A percentile compares a stretch with the other conserved stretches of the same genome.
These are phyloP conservation scores for Xiphophorus maculatus DNA, from an alignment of 2,113 vertebrate species.

Conservation along the genomic window DNA sequence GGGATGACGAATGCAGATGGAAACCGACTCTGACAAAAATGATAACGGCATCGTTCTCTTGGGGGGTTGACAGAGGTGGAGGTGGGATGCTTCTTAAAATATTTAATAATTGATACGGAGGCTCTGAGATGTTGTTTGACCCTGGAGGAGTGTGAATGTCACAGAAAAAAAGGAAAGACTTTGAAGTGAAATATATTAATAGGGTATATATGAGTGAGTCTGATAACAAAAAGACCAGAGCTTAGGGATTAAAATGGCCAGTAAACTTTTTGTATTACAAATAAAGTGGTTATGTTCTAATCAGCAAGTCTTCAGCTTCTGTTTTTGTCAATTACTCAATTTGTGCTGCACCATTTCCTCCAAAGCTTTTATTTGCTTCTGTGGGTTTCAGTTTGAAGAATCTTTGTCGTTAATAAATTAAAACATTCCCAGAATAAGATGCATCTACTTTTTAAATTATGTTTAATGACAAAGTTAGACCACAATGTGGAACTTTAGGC, in stretches of 20 bases:
- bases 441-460: too few relatives aligned
- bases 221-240: slow-evolving; percentile 54
- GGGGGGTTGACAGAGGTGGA: slow-evolving; percentile 82
- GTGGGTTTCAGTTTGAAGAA: too few relatives aligned
- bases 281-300: too few relatives aligned
- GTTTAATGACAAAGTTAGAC: too few relatives aligned
- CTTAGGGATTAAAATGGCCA: slow-evolving; percentile 81
- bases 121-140: slow-evolving; percentile 98
- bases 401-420: too few relatives aligned
- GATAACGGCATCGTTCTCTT: slow-evolving; percentile 99
- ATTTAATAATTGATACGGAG: slow-evolving; percentile 99
- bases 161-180: slow-evolving; percentile 96
- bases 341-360: too few relatives aligned
- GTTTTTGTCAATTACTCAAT: too few relatives aligned
- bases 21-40: slow-evolving; percentile 99
- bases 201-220: slow-evolving; percentile 64
- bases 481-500: too few relatives aligned
- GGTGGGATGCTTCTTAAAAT: slow-evolving; percentile 99
- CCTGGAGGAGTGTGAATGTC: slow-evolving; percentile 99
- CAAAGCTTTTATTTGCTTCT: too few relatives aligned
- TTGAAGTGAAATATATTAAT: slow-evolving; percentile 93
- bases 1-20: slow-evolving; percentile 98
- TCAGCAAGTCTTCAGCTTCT: too few relatives aligned
- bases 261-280: slow-evolving; percentile 76
- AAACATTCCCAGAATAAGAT: too few relatives aligned